phyloP scores from a whole-genome alignment of 2,888 invertebrate species.

The Conchocele bisecta region DNA sequence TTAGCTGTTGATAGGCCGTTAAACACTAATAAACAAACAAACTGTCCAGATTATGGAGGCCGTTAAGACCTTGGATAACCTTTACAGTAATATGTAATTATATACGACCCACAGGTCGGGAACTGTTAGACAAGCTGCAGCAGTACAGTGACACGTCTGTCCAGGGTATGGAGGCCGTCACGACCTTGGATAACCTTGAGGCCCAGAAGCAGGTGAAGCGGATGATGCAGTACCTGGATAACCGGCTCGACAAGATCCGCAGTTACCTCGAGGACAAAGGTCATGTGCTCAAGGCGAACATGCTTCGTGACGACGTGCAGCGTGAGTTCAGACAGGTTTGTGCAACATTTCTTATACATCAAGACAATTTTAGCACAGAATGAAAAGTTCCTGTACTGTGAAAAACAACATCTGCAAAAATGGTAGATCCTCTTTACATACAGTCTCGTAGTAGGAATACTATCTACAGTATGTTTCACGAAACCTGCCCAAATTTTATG shows the following conservation, averaged over 20 bases:
- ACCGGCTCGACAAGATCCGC: conserved; percentile 74
- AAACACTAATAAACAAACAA: too few species aligned
- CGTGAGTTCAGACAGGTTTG: conserved; percentile 71
- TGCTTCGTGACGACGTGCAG: conserved; percentile 71
- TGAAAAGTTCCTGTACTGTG: too few species aligned
- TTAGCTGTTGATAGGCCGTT: too few species aligned
- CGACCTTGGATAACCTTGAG: conserved; percentile 77
- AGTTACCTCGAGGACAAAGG: conserved; percentile 71
- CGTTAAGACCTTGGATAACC: conserved; percentile 75
- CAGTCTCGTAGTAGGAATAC: too few species aligned
- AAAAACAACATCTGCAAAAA: too few species aligned
- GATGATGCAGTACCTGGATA: conserved; percentile 76
- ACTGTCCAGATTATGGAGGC: conserved; percentile 64
- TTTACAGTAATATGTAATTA: too few species aligned
- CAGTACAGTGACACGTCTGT: conserved; percentile 60
- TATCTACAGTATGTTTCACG: too few species aligned
- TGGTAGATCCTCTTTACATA: too few species aligned
- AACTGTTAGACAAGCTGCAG: conserved; percentile 73
- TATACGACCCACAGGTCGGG: conserved; percentile 65
- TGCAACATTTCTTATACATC: too few species aligned
- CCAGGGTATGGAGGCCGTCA: conserved; percentile 66
- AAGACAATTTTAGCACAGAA: too few species aligned
- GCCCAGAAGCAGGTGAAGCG: conserved; percentile 77
- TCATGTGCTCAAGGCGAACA: conserved; percentile 63
- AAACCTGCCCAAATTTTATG: too few species aligned